phyloP scores from a whole-genome alignment of 2,797 vertebrate species.

The Ataeniobius toweri region DNA sequence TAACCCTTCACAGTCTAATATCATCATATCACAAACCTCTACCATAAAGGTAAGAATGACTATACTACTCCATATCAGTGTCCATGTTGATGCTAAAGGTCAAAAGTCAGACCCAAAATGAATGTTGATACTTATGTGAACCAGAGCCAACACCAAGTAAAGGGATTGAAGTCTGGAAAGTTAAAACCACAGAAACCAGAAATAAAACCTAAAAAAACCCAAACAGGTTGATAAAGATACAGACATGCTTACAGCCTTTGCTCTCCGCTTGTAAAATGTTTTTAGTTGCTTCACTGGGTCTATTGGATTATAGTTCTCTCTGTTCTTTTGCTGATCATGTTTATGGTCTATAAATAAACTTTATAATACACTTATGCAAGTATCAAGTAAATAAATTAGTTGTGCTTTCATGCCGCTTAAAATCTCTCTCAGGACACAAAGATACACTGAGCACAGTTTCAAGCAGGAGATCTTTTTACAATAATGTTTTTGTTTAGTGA shows the following conservation, averaged over 20 bases:
- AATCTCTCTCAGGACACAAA: constrained; percentile 10
- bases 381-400: constrained; percentile 32
- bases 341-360: constrained; percentile 42
- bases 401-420: constrained; percentile 30
- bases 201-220: background rate
- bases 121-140: background rate
- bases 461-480: constrained; percentile 31
- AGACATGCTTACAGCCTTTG: constrained; percentile 16
- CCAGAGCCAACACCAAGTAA: background rate
- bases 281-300: constrained; percentile 26
- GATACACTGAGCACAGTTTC: constrained; percentile 27
- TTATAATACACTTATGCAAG: constrained; percentile 15
- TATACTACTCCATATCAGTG: no score
- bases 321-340: constrained; percentile 19
- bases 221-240: constrained; percentile 26
- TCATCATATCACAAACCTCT: no score
- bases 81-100: no score
- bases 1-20: no score
- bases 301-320: constrained; percentile 33
- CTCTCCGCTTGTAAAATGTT: constrained; percentile 35
- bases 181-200: constrained; percentile 28
- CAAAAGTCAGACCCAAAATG: background rate
- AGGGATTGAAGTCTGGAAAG: background rate
- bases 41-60: no score
- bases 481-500: constrained; percentile 28